Base-by-base conservation (phyloP, 2,888 invertebrate genomes). In the Agrilus cyanescens region DNA sequence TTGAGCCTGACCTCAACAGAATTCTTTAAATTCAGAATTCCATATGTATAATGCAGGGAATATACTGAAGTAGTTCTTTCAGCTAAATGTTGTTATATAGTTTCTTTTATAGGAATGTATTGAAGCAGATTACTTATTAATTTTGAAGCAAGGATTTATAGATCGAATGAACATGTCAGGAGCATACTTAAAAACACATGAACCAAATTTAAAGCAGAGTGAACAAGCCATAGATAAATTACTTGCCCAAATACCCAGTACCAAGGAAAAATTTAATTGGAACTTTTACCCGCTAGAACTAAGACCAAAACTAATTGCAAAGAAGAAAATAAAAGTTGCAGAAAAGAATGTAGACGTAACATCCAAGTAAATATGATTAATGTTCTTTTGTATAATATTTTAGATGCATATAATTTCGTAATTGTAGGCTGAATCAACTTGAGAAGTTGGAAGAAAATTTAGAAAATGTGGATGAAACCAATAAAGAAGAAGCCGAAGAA, bases 111-210 rank as follows among this genome's bases (percentile, higher is more conserved):
- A 66, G 64, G 60, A 39, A 50, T 58, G 50, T 2, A 41, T 53
- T 32, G 75, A 82, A 29, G 72, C 77, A 15, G 80, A 79, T 52
- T 85, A 84, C 56, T 74, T 83, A 62, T 64, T 83, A 10, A 75
- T 82, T 34, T 72, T 85, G 47, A 80, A 82, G 56, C 81, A 82
- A 53, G 81, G 82, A 53, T 84, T 80, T 53, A 72, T 82, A 8
- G 83, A 81, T 50, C 77, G 73, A 52, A 74, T 83, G 67, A 75
- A 78, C 41, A 78, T 83, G 43, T 83, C 84, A 0, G 74, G 78
- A 1, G 74, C 76, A 6, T 75, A 72, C 55, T 71, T 77, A 8
- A 72, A 71, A 57, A 59, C 70, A 40, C 70, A 72, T 46, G 63
- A 66, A 29, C 60, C 62, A 40, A 71, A 70, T 43, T 69, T 67